phyloP scores from a whole-genome alignment of 2,113 vertebrate genomes.

The Thunnus maccoyii region DNA sequence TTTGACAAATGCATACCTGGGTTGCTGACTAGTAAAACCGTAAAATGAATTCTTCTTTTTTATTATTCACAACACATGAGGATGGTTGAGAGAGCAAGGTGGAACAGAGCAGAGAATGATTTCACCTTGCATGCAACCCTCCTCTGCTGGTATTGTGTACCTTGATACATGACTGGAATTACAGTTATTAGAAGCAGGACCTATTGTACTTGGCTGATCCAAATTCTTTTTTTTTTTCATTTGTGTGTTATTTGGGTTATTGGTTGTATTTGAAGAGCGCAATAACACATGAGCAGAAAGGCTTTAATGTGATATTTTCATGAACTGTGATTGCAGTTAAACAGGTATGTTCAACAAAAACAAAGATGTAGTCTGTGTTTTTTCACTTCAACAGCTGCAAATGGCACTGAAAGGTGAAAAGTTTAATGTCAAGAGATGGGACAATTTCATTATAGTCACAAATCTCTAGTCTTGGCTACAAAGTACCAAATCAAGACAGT shows the following conservation, averaged over 20 bases:
- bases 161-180: constrained; percentile 50
- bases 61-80: constrained; percentile 76
- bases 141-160: constrained; percentile 35
- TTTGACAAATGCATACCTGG: constrained; percentile 84
- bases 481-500: not conserved
- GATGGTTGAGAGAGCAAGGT: constrained; percentile 58
- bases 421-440: constrained; percentile 5
- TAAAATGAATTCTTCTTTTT: constrained; percentile 78
- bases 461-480: not conserved
- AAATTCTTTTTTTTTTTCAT: not conserved
- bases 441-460: not conserved
- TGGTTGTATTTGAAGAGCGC: constrained; percentile 26
- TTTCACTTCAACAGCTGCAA: constrained; percentile 17
- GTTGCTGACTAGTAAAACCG: constrained; percentile 77
- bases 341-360: constrained; percentile 38
- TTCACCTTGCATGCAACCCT: constrained; percentile 78
- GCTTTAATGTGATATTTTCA: constrained; percentile 59
- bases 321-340: constrained; percentile 44
- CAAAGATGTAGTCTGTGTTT: constrained; percentile 16
- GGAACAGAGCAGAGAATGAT: constrained; percentile 74
- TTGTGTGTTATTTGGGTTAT: constrained; percentile 45
- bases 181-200: constrained; percentile 56
- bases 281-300: constrained; percentile 28
- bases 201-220: constrained; percentile 47
- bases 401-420: not conserved